Conservation (phyloP, 2,113 vertebrate genomes). For the Chelonoidis abingdonii region DNA sequence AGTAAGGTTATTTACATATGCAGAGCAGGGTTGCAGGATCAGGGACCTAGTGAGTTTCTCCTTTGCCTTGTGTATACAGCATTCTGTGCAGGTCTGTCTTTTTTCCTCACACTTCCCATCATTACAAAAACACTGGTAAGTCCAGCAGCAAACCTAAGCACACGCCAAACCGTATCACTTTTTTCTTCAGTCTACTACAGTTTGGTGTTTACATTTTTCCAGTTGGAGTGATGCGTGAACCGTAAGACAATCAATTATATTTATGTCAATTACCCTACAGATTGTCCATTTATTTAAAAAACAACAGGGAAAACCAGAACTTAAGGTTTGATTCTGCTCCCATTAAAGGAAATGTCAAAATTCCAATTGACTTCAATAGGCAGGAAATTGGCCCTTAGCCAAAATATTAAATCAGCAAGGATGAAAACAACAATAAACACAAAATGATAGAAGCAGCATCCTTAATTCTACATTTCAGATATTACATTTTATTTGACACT, state of each 20-base stretch:
- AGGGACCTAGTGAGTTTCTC: background rate
- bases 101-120: background rate
- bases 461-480: background rate
- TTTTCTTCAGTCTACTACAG: constrained; percentile 41
- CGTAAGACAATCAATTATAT: constrained; percentile 64
- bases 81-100: fast-evolving
- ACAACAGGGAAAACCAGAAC: constrained; percentile 27
- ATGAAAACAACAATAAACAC: constrained; percentile 24
- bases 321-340: constrained; percentile 45
- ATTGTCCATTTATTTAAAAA: constrained; percentile 68
- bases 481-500: fast-evolving
- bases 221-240: constrained; percentile 27
- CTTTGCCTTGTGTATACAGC: background rate
- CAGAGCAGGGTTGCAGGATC: background rate
- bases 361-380: constrained; percentile 60
- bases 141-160: background rate
- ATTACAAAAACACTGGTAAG: background rate
- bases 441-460: background rate
- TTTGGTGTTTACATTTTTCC: constrained; percentile 39
- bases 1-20: fast-evolving
- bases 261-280: constrained; percentile 67
- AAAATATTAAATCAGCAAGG: constrained; percentile 49
- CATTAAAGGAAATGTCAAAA: constrained; percentile 52
- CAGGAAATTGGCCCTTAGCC: constrained; percentile 22
- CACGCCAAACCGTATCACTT: constrained; percentile 4